These are phyloP conservation scores for Dermochelys coriacea DNA, from an alignment of 2,797 vertebrate genomes.

Conservation along the genomic window DNA sequence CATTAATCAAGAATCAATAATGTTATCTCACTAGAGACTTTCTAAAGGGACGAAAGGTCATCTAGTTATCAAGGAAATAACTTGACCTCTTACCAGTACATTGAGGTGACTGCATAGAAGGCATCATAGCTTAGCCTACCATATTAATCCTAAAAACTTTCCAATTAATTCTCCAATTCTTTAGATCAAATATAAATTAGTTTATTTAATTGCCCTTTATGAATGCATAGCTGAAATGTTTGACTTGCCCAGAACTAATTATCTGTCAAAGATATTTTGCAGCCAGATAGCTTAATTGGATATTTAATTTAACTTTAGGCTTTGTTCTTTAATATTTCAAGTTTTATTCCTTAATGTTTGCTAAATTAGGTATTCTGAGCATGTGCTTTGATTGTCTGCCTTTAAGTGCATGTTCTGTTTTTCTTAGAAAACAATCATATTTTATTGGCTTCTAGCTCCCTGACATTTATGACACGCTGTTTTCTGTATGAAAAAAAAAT, in stretches of 20 bases:
- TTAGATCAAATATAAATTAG: conserved; percentile 69
- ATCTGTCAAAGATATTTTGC: conserved; percentile 79
- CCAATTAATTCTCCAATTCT: conserved; percentile 47
- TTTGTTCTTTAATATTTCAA: conserved; percentile 69
- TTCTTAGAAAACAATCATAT: conserved; percentile 22
- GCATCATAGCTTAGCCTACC: background rate
- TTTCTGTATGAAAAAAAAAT: background rate
- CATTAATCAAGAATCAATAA: background rate
- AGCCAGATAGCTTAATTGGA: conserved; percentile 80
- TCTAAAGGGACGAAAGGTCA: background rate
- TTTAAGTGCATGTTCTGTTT: conserved; percentile 16
- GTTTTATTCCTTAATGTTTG: conserved; percentile 56
- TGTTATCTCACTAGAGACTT: background rate
- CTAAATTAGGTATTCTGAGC: conserved; percentile 56
- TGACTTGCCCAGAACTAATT: conserved; percentile 79
- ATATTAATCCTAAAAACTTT: conserved; percentile 44
- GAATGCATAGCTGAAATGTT: conserved; percentile 70
- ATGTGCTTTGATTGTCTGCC: conserved; percentile 41
- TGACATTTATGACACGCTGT: background rate
- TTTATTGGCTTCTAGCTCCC: conserved; percentile 11
- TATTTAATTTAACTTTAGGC: conserved; percentile 78
- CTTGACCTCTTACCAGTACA: background rate
- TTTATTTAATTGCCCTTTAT: conserved; percentile 76
- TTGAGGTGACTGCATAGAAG: background rate
- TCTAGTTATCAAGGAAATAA: conserved; percentile 13